These are phyloP conservation scores for Grus americana DNA, from an alignment of 2,113 vertebrate species.

Conservation along the genomic window DNA sequence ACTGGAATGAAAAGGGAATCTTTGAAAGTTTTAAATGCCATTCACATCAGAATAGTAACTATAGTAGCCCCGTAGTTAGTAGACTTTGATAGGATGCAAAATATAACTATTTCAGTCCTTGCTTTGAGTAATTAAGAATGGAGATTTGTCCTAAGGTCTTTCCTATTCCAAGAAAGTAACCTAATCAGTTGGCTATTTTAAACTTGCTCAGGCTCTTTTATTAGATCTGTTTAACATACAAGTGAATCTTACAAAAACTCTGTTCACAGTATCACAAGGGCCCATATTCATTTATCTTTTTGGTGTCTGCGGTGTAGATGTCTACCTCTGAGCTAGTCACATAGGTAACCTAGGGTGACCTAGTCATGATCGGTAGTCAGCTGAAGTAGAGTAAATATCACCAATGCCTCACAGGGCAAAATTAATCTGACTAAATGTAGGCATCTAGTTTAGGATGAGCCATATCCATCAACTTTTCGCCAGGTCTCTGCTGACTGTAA, in stretches of 20 bases:
- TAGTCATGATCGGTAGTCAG: not conserved
- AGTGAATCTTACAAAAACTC: not conserved
- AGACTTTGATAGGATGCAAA: not conserved
- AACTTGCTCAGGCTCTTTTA: not conserved
- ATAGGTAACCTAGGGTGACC: not conserved
- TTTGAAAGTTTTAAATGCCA: not conserved
- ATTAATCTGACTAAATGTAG: not conserved
- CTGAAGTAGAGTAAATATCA: not conserved
- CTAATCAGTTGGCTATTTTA: not conserved
- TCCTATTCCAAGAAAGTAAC: not conserved
- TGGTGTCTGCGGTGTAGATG: not conserved
- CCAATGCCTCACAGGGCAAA: not conserved
- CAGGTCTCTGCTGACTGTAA: not conserved
- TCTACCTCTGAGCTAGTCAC: not conserved
- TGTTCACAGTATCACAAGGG: not conserved
- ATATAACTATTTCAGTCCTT: not conserved
- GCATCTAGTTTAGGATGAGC: not conserved
- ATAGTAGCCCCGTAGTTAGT: not conserved
- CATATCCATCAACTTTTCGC: not conserved
- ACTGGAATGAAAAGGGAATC: not conserved
- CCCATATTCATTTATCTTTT: not conserved
- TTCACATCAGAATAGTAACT: not conserved
- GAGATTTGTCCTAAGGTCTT: not conserved
- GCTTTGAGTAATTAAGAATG: not conserved
- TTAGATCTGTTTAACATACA: not conserved